Conservation (phyloP, 2,888 invertebrate species). For the Tricholauxania praeusta region DNA sequence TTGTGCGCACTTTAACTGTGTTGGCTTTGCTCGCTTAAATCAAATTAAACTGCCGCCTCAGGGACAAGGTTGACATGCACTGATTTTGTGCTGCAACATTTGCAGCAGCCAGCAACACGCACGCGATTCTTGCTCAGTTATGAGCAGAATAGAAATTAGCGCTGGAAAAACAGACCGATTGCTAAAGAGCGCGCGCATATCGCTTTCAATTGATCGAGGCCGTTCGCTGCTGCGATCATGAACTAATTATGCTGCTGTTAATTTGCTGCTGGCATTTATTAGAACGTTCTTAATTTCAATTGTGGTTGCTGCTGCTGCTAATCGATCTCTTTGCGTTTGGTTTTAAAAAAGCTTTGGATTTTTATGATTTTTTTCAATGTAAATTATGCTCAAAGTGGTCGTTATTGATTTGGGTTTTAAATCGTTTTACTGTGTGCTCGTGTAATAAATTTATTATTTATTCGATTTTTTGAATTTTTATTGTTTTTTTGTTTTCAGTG, state of each 20-base stretch:
- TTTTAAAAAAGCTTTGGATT: too few species aligned
- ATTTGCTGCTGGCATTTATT: constrained; percentile 19
- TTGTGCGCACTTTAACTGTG: background rate
- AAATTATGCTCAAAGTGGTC: background rate
- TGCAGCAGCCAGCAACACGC: constrained; percentile 1
- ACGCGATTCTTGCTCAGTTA: background rate
- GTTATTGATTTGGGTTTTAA: constrained; percentile 19
- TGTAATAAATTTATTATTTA: too few species aligned
- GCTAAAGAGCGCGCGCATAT: too few species aligned
- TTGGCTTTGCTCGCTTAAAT: background rate
- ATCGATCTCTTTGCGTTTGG: constrained; percentile 18
- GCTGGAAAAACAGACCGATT: too few species aligned
- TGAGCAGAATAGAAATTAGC: too few species aligned
- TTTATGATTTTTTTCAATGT: too few species aligned
- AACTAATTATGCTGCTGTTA: constrained; percentile 14
- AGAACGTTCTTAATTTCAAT: constrained; percentile 24
- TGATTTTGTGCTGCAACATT: constrained; percentile 6
- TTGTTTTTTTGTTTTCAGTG: too few species aligned
- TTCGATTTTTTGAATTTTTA: too few species aligned
- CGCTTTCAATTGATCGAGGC: background rate
- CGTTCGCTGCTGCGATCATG: constrained; percentile 17
- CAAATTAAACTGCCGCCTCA: constrained; percentile 12
- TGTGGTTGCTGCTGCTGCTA: background rate
- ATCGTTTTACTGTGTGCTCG: background rate
- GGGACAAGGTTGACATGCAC: constrained; percentile 24